Conservation (phyloP, 2,797 vertebrate species). For the Sebastes baramenuke region DNA sequence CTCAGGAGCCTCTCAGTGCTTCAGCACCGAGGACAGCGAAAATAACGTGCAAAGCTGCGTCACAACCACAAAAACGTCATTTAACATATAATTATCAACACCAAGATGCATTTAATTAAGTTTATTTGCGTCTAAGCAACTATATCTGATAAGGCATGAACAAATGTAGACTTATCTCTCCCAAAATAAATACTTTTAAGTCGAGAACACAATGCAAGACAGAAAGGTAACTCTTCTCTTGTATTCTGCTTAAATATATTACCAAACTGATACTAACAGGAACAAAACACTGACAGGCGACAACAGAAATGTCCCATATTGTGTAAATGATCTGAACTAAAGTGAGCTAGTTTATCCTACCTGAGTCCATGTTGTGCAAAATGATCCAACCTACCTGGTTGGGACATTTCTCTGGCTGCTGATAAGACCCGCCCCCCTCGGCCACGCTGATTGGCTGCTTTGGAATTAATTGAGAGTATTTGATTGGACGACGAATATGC, state of each 20-base stretch:
- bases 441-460: slow-evolving; percentile 54
- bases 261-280: neutral
- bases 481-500: slow-evolving; percentile 39
- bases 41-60: neutral
- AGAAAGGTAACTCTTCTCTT: neutral
- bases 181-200: neutral
- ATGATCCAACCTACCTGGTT: slow-evolving; percentile 39
- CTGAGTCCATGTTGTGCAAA: slow-evolving; percentile 54
- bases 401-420: slow-evolving; percentile 3
- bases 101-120: neutral
- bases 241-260: neutral
- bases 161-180: fast-evolving
- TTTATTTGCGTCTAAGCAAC: neutral
- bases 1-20: neutral
- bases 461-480: neutral
- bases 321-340: neutral
- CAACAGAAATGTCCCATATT: neutral
- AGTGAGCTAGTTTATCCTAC: neutral
- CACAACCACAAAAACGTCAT: neutral
- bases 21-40: slow-evolving; percentile 64
- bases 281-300: too few species aligned
- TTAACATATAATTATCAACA: neutral
- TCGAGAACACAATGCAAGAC: neutral
- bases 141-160: neutral
- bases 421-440: slow-evolving; percentile 21